Percentiles rank a stretch among this genome's conserved stretches.
phyloP scores from a whole-genome alignment of 1,140 invertebrate species.

The Oppia nitens region DNA sequence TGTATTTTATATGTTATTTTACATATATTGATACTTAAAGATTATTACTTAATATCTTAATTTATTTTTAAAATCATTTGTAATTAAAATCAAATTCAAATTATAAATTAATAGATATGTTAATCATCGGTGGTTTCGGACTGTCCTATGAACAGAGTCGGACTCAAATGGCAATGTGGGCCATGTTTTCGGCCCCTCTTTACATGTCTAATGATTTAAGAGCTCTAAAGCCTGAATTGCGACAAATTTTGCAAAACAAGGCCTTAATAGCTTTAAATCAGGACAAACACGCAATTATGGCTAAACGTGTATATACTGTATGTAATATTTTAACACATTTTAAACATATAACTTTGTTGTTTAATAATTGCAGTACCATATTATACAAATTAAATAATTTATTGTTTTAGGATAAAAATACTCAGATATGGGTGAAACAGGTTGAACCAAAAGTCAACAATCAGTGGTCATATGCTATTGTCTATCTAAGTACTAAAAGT shows the following conservation, averaged over 20 bases:
- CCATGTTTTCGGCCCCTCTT: constrained; percentile 30
- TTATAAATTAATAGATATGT: constrained; percentile 19
- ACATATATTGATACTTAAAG: not conserved
- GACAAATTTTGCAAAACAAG: constrained; percentile 26
- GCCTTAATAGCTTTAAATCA: constrained; percentile 29
- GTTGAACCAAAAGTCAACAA: not conserved
- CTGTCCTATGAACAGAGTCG: constrained; percentile 27
- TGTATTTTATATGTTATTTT: not conserved
- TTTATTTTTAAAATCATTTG: too few relatives aligned
- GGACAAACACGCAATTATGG: constrained; percentile 30
- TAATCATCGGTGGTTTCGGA: constrained; percentile 29
- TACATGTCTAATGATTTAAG: constrained; percentile 32
- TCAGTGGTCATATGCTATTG: constrained; percentile 9
- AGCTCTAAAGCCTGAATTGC: constrained; percentile 23
- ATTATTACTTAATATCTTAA: not conserved
- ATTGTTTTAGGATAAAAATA: not conserved
- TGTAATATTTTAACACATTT: constrained; percentile 14
- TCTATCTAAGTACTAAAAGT: constrained; percentile 11
- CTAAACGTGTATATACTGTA: constrained; percentile 24
- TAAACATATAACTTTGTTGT: not conserved
- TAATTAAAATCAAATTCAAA: too few relatives aligned
- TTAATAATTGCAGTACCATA: not conserved
- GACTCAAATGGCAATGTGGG: constrained; percentile 33
- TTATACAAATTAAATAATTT: not conserved
- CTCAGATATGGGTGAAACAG: constrained; percentile 3